Evolutionary conservation across 1,140 invertebrate species (phyloP), one percentile per base, ranked within the genome.

Genomic region (Ectropis grisescens): DNA sequence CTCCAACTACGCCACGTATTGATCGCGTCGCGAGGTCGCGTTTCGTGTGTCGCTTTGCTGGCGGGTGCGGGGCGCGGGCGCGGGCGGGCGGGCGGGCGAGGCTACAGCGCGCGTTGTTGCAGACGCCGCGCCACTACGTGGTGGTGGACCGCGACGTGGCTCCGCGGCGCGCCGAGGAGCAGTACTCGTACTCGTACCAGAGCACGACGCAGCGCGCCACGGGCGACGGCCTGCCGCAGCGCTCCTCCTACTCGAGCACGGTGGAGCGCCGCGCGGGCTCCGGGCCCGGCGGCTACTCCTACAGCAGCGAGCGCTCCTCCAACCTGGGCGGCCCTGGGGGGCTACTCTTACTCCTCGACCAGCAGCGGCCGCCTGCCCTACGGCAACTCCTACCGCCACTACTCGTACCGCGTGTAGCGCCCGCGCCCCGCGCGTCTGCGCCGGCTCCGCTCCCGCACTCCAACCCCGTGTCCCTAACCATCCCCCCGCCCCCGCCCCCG

Each of bases 51-150:
- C 62, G 72, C 70, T 74, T 78, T 65, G 69, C 71, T 71, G 64
- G 56, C 51, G 45, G 66, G 72, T 69, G 67, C 62, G 61, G 61
- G 68, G 68, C n/a, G 65, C 41, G 56, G 38, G 48, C 44, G 51
- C 41, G 19, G 37, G 27, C 16, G 30, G 38, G 41, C 2, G 42
- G 39, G 47, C 41, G 43, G 55, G 58, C 37, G 54, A 6, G 4
- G 55, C 47, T 38, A 56, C 54, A 61, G 60, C 66, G 57, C 56
- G 58, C 67, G 56, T 72, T 76, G 61, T 85, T 85, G 75, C 86
- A 93, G 92, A 93, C 89, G 82, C 91, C 92, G 72, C 87, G 92
- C 48, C 90, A 92, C 85, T 93, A 93, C 85, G 88, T 91, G 76
- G 91, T 92, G 62, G 87, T 88, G 75, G 91, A 93, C 82, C 87